Percentiles rank a stretch among this genome's conserved stretches.
These are phyloP conservation scores for Tokudaia muenninki DNA, from an alignment of 2,797 vertebrate species.

Conservation along the genomic window DNA sequence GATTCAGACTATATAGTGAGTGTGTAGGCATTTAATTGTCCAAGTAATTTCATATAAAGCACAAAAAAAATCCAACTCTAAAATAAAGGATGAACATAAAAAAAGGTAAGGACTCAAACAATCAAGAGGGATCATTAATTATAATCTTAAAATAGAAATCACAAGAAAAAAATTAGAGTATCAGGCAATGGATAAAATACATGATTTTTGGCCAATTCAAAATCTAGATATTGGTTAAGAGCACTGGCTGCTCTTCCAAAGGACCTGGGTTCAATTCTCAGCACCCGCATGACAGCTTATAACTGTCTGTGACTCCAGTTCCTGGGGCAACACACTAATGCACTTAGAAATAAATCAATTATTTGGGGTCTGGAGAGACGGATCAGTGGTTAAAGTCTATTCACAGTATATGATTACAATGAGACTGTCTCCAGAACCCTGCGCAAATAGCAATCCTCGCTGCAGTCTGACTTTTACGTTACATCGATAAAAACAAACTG, in stretches of 20 bases:
- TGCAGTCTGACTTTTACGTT: slow-evolving; percentile 41
- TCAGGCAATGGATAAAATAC: slow-evolving; percentile 62
- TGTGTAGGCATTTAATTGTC: slow-evolving; percentile 36
- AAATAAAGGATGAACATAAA: slow-evolving; percentile 64
- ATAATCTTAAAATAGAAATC: slow-evolving; percentile 64
- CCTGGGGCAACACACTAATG: not conserved
- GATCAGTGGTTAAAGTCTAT: not conserved
- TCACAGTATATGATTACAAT: slow-evolving; percentile 52
- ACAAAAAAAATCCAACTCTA: slow-evolving; percentile 59
- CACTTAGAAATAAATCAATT: not conserved
- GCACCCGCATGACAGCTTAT: not conserved
- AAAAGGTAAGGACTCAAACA: slow-evolving; percentile 18
- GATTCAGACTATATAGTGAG: not conserved
- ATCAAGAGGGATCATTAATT: slow-evolving; percentile 56
- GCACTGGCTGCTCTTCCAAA: not conserved
- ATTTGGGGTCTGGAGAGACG: not conserved
- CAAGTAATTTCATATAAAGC: slow-evolving; percentile 56
- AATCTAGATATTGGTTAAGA: not conserved
- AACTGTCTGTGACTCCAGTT: not conserved
- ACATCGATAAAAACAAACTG: slow-evolving; percentile 81
- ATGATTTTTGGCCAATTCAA: slow-evolving; percentile 55
- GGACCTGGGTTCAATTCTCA: not conserved
- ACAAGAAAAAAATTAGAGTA: not conserved
- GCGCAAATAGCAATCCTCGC: slow-evolving; percentile 55
- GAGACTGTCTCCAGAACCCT: slow-evolving; percentile 65